Percentiles rank a stretch among this genome's conserved stretches.
These are phyloP conservation scores for Saguinus imperator DNA, from an alignment of 2,113 vertebrate species.

Conservation along the genomic window DNA sequence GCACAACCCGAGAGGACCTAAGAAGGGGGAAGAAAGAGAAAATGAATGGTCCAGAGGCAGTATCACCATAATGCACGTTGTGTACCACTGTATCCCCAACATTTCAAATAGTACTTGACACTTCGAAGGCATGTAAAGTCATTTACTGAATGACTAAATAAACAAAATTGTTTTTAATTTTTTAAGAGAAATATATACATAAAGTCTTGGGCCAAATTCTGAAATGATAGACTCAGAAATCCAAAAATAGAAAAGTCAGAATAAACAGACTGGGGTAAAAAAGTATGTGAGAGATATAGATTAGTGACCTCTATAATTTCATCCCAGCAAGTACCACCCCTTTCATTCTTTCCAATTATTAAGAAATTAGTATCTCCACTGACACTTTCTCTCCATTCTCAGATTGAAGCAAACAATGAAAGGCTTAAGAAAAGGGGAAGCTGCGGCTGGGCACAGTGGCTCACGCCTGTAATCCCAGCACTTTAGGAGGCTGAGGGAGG, in stretches of 20 bases:
- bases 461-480: too few species aligned
- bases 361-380: neutral
- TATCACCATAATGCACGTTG: neutral
- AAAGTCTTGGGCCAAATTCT: neutral
- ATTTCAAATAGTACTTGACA: neutral
- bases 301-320: slow-evolving; percentile 6
- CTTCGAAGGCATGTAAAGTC: neutral
- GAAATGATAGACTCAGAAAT: neutral
- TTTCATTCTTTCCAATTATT: neutral
- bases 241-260: neutral
- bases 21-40: neutral
- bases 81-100: neutral
- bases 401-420: neutral
- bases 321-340: neutral
- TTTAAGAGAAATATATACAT: neutral
- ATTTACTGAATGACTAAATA: neutral
- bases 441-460: too few species aligned
- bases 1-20: slow-evolving; percentile 98
- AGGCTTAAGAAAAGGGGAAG: neutral
- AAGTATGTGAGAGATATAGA: neutral
- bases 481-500: too few species aligned
- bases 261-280: neutral
- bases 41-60: neutral
- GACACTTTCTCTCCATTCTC: neutral
- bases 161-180: neutral